These are phyloP conservation scores for Melanotaenia trifasciata DNA, from an alignment of 2,797 vertebrate genomes.

Conservation along the genomic window DNA sequence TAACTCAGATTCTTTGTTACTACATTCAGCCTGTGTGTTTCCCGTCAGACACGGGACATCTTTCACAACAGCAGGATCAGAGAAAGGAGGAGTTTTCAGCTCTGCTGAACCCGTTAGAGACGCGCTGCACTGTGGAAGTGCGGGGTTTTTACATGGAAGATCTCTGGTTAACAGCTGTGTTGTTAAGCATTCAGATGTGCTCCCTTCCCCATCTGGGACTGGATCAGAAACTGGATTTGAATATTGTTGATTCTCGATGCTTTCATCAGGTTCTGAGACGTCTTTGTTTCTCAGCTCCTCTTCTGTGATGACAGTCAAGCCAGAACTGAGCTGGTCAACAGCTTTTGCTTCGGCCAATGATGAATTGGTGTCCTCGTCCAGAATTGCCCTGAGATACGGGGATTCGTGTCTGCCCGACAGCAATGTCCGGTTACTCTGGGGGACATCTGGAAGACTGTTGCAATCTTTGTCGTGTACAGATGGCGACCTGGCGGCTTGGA, in stretches of 20 bases:
- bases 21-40: conserved; percentile 56
- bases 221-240: conserved; percentile 80
- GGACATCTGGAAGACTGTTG: conserved; percentile 85
- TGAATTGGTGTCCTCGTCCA: conserved; percentile 89
- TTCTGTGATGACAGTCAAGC: conserved; percentile 53
- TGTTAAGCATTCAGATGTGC: conserved; percentile 64
- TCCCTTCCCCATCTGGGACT: conserved; percentile 72
- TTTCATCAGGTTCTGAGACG: conserved; percentile 76
- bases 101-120: conserved; percentile 69
- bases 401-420: conserved; percentile 83
- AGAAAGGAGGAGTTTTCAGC: conserved; percentile 76
- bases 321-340: conserved; percentile 82
- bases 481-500: conserved; percentile 91
- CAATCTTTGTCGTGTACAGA: conserved; percentile 88
- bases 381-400: conserved; percentile 88
- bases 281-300: conserved; percentile 85
- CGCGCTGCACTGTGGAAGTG: conserved; percentile 51
- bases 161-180: conserved; percentile 75
- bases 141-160: conserved; percentile 67
- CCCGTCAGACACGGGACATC: conserved; percentile 59
- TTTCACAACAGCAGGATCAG: conserved; percentile 49
- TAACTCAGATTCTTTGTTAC: conserved; percentile 59
- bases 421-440: conserved; percentile 82
- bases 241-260: conserved; percentile 47
- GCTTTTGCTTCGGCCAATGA: conserved; percentile 82